A percentile compares a stretch with the other conserved stretches of the same genome.
Conservation (phyloP, 2,797 vertebrate species). For the Pteropus rufus region DNA sequence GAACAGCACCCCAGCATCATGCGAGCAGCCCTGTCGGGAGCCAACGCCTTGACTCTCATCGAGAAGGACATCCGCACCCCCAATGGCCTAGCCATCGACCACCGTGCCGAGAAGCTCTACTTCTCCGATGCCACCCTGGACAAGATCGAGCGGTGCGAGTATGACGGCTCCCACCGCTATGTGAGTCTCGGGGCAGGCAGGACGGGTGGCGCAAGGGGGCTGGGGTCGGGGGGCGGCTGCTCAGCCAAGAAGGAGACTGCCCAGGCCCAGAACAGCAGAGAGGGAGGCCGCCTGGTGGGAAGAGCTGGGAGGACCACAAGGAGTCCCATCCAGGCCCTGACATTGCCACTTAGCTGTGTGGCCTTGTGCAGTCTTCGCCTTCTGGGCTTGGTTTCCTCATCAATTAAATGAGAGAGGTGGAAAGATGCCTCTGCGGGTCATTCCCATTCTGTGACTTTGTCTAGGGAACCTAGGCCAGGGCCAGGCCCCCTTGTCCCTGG, state of each 20-base stretch:
- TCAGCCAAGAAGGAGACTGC: neutral
- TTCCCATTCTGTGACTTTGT: neutral
- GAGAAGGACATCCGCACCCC: slow-evolving; percentile 96
- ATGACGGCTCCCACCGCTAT: slow-evolving; percentile 93
- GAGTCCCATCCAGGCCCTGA: neutral
- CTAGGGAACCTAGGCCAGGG: neutral
- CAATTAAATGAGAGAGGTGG: accelerated
- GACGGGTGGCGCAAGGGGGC: accelerated
- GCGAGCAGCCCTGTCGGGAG: slow-evolving; percentile 92
- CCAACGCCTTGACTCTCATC: slow-evolving; percentile 94
- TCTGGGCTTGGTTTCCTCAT: neutral
- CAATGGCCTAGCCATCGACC: slow-evolving; percentile 96
- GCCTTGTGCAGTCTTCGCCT: neutral
- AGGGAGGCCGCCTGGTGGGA: accelerated
- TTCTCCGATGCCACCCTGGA: slow-evolving; percentile 97
- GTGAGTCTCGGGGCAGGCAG: slow-evolving; percentile 83
- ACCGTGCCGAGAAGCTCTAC: slow-evolving; percentile 96
- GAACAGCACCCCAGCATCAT: slow-evolving; percentile 98
- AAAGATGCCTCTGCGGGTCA: accelerated
- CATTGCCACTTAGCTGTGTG: neutral
- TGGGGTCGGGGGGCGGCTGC: accelerated
- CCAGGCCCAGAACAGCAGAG: neutral
- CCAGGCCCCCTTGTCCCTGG: neutral
- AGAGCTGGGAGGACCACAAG: neutral
- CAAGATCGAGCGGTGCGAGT: slow-evolving; percentile 98